A percentile compares a stretch with the other conserved stretches of the same genome.
Evolutionary conservation across 2,888 invertebrate species (phyloP).

Genomic region (Bombyx huttoni): DNA sequence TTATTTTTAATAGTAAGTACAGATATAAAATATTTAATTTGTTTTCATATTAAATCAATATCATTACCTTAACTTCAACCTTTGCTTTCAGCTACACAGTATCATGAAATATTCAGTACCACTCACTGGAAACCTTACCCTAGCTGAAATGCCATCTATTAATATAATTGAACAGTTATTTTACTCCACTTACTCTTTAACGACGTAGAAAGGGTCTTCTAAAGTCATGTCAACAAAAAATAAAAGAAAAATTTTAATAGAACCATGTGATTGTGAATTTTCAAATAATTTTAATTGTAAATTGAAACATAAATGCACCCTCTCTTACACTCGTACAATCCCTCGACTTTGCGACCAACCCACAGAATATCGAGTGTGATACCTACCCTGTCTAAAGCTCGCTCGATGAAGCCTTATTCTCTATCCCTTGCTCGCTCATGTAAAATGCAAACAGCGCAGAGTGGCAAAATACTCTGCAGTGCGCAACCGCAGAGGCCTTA

Average conservation of each 20-base stretch:
- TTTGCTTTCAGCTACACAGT: no score
- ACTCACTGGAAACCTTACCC: background rate
- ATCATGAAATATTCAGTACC: no score
- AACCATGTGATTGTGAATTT: slow-evolving; percentile 38
- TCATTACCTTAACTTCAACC: no score
- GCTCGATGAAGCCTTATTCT: slow-evolving; percentile 45
- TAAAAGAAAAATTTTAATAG: slow-evolving; percentile 26
- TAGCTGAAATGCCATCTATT: background rate
- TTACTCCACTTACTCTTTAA: slow-evolving; percentile 90
- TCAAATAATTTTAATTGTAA: slow-evolving; percentile 13
- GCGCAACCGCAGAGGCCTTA: slow-evolving; percentile 43
- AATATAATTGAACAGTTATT: background rate
- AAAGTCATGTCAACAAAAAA: slow-evolving; percentile 90
- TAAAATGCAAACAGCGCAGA: slow-evolving; percentile 23
- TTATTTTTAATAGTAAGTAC: no score
- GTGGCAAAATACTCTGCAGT: slow-evolving; percentile 24
- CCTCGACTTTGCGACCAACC: slow-evolving; percentile 57
- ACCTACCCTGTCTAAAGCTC: slow-evolving; percentile 41
- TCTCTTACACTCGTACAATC: slow-evolving; percentile 29
- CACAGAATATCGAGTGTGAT: slow-evolving; percentile 61
- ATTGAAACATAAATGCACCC: slow-evolving; percentile 17
- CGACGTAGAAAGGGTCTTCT: slow-evolving; percentile 98
- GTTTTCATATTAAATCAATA: no score
- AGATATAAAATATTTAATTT: no score
- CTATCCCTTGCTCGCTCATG: slow-evolving; percentile 53